Percentiles rank a stretch among this genome's conserved stretches.
phyloP scores from a whole-genome alignment of 2,888 invertebrate genomes.

The Athalia circularis region DNA sequence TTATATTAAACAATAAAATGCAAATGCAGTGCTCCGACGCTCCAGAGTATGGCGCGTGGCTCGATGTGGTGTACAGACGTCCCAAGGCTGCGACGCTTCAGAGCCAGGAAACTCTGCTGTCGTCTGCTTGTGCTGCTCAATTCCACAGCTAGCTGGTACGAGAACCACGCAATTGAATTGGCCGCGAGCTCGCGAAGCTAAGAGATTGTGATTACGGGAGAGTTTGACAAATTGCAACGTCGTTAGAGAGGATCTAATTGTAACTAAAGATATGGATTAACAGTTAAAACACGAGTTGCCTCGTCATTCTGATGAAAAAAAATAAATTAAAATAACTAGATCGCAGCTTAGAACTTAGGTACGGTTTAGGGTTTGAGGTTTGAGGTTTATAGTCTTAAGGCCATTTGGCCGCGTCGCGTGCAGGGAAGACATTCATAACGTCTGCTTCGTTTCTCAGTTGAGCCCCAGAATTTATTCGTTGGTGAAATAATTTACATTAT shows the following conservation, averaged over 20 bases:
- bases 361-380: constrained; percentile 22
- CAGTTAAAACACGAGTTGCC: background rate
- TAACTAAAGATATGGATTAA: background rate
- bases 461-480: constrained; percentile 58
- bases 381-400: constrained; percentile 58
- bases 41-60: constrained; percentile 51
- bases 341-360: constrained; percentile 20
- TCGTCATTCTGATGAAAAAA: constrained; percentile 1
- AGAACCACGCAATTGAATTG: constrained; percentile 29
- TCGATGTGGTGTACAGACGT: constrained; percentile 4
- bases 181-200: constrained; percentile 1
- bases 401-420: constrained; percentile 67
- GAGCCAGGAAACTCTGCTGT: background rate
- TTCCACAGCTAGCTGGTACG: background rate
- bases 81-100: background rate
- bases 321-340: constrained; percentile 20
- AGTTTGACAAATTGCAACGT: constrained; percentile 29
- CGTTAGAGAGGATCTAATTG: background rate
- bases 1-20: constrained; percentile 71
- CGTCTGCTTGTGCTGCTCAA: background rate
- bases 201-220: constrained; percentile 30
- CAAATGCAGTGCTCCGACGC: constrained; percentile 62
- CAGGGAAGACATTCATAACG: constrained; percentile 66
- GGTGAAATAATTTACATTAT: constrained; percentile 64
- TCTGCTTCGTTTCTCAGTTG: constrained; percentile 61